Conservation (phyloP, 2,113 vertebrate species). For the Herpailurus yagouaroundi region DNA sequence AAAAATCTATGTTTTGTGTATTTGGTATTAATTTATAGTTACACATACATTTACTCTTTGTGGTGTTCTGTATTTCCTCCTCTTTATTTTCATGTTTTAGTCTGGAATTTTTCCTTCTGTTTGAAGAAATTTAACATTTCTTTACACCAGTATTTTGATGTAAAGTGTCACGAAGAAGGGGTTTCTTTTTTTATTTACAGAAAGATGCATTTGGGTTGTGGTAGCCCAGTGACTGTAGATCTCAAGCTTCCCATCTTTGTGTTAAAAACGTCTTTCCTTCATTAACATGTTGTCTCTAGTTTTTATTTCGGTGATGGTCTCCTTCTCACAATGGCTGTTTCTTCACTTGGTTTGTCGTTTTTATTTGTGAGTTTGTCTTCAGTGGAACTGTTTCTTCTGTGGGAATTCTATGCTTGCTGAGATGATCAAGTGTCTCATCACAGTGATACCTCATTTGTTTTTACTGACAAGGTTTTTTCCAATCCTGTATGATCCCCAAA, state of each 20-base stretch:
- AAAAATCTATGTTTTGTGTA: not conserved
- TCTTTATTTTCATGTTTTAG: conserved; percentile 1
- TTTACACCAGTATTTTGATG: not conserved
- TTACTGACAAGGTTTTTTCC: not conserved
- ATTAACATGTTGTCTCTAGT: not conserved
- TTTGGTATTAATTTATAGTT: not conserved
- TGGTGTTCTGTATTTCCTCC: not conserved
- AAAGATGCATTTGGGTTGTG: not conserved
- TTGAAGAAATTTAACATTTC: not conserved
- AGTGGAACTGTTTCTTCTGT: not conserved
- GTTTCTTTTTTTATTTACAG: not conserved
- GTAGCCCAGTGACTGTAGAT: not conserved
- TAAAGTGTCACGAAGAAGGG: not conserved
- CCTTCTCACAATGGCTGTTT: not conserved
- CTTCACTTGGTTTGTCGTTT: not conserved
- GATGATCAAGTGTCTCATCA: not conserved
- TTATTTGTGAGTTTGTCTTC: not conserved
- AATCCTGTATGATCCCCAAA: not conserved
- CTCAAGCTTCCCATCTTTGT: not conserved
- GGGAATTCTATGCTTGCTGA: not conserved
- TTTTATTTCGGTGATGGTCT: not conserved
- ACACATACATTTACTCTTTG: not conserved
- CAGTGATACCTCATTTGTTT: not conserved
- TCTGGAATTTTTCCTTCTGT: not conserved
- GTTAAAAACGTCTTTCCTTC: conserved; percentile 5